Percentiles rank a stretch among this genome's conserved stretches.
Conservation (phyloP, 1,140 invertebrate genomes). For the Penaeus indicus region DNA sequence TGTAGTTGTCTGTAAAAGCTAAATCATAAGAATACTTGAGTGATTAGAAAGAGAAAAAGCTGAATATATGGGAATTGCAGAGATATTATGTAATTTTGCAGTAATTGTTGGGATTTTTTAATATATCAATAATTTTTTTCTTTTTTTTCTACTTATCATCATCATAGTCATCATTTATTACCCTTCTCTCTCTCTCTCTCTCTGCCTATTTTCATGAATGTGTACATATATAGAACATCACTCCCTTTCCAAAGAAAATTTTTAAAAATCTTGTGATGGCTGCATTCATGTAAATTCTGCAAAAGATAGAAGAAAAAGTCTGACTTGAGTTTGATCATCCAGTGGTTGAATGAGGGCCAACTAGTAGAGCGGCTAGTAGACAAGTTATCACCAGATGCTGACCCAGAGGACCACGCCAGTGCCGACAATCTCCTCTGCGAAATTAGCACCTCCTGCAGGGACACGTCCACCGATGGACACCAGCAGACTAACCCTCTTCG, state of each 20-base stretch:
- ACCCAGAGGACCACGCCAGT: constrained; percentile 83
- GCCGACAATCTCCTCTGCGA: constrained; percentile 86
- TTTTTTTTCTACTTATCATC: too few species aligned
- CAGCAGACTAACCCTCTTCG: constrained; percentile 77
- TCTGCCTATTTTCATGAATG: neutral
- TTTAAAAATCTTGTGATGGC: neutral
- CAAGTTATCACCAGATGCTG: constrained; percentile 79
- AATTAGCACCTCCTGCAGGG: constrained; percentile 80
- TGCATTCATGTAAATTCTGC: constrained; percentile 26
- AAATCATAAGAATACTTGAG: too few species aligned
- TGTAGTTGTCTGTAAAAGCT: too few species aligned
- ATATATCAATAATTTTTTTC: too few species aligned
- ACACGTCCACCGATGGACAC: constrained; percentile 70
- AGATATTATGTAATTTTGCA: too few species aligned
- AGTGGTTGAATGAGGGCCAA: constrained; percentile 92
- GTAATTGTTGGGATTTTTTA: too few species aligned
- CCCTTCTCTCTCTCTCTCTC: too few species aligned
- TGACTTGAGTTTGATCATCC: constrained; percentile 69
- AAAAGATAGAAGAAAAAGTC: too few species aligned
- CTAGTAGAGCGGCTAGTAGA: constrained; percentile 86
- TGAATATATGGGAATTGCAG: too few species aligned
- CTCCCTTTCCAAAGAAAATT: neutral
- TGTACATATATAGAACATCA: neutral
- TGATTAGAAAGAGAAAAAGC: too few species aligned
- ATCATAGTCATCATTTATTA: too few species aligned